Base-by-base conservation (phyloP, 1,140 invertebrate genomes). In the Ptiloglossa arizonensis region DNA sequence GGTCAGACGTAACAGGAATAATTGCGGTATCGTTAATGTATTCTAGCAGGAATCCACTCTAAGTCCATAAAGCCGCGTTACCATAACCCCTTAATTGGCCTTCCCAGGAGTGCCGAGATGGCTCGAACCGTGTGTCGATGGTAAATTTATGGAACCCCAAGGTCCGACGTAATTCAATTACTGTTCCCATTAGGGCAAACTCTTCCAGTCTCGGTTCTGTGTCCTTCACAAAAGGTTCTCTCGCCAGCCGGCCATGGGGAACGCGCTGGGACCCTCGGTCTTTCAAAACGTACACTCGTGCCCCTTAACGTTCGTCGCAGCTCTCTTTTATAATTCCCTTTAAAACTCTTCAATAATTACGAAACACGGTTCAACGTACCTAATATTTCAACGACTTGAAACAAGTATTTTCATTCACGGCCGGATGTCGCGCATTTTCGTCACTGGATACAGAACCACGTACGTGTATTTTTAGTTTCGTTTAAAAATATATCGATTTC, bases 41-140 rank as follows among this genome's bases (percentile, higher is more conserved):
- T 87, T 85, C 79, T 46, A 67, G 54, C 63, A 75, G 46, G 75
- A 80, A 81, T 80, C 64, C 71, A 75, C 48, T 57, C 56, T 70
- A 70, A 73, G 71, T 86, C 77, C 80, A 81, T 88, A 88, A 87
- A 88, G 77, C 81, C 81, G 59, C 35, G 76, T 66, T 80, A 83
- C 80, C 75, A 80, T 83, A 77, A 82, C 80, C 72, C 72, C 79
- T 85, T 85, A 82, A 86, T 83, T 85, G 75, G 80, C 76, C 77
- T 57, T 85, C 80, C 81, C 85, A 66, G 22, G 77, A 78, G 79
- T 70, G 46, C 62, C 57, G 63, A 48, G 50, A 78, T 56, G 70
- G 71, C 84, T 80, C 77, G 71, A 72, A 62, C 76, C n/a, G 79
- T 69, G 68, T 76, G 76, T 81, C 73, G 64, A 86, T 81, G 63